Evolutionary conservation across 2,113 vertebrate genomes (phyloP).

Genomic region (Triplophysa rosa): DNA sequence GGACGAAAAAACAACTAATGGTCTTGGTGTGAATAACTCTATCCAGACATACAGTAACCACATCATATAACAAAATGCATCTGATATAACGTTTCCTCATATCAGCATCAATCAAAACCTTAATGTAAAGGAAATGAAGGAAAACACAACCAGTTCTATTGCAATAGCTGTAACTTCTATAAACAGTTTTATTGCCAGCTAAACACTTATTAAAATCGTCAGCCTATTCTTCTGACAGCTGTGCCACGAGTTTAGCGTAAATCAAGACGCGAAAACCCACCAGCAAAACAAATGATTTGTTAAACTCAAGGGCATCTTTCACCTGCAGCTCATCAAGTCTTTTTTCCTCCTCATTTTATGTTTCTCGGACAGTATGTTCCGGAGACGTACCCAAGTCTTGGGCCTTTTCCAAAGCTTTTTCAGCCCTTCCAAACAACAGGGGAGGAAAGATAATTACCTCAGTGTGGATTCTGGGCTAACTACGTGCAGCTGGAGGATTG

Average conservation of each 20-base stretch:
- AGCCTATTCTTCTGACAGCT: not conserved
- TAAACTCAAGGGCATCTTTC: slow-evolving; percentile 25
- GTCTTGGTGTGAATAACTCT: not conserved
- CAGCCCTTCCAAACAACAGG: slow-evolving; percentile 69
- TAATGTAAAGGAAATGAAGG: too few relatives aligned
- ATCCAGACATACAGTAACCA: not conserved
- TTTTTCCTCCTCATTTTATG: slow-evolving; percentile 19
- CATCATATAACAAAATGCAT: not conserved
- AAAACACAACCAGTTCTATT: too few relatives aligned
- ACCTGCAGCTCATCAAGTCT: slow-evolving; percentile 21
- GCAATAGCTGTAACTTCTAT: not conserved
- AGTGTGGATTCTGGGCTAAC: slow-evolving; percentile 74
- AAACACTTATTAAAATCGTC: slow-evolving; percentile 8
- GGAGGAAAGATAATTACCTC: slow-evolving; percentile 77
- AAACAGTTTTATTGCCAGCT: slow-evolving; percentile 11
- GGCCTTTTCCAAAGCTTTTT: slow-evolving; percentile 72
- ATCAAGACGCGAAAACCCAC: not conserved
- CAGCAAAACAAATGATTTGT: slow-evolving; percentile 36
- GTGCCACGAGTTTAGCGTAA: slow-evolving; percentile 20
- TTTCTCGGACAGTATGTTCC: slow-evolving; percentile 42
- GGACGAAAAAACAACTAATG: slow-evolving; percentile 17
- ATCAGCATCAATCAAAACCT: too few relatives aligned
- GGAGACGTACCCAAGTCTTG: slow-evolving; percentile 55
- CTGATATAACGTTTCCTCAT: not conserved
- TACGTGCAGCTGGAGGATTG: slow-evolving; percentile 71